A percentile compares a stretch with the other conserved stretches of the same genome.
Evolutionary conservation across 1,140 invertebrate genomes (phyloP).

Genomic region (Rhopalosiphum padi): DNA sequence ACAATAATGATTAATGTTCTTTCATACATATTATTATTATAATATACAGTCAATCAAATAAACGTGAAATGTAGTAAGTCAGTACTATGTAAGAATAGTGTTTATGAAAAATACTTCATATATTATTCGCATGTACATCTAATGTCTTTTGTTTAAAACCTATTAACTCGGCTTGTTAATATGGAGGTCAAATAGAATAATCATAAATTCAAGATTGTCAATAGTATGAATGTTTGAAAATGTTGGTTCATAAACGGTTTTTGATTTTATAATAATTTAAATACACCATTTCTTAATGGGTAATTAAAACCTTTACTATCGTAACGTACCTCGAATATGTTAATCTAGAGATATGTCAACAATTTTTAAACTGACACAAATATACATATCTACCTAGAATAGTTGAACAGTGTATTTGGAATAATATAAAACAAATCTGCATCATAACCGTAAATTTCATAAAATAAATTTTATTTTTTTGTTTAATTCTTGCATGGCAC

Average conservation of each 20-base stretch:
- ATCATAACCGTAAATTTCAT: neutral
- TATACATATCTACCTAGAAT: neutral
- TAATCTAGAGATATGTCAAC: neutral
- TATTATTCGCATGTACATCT: neutral
- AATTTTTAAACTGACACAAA: neutral
- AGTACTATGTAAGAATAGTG: neutral
- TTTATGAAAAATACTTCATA: neutral
- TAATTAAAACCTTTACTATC: neutral
- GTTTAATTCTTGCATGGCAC: too few species aligned
- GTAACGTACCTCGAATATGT: neutral
- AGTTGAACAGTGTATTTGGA: neutral
- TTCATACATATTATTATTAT: neutral
- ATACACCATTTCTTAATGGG: neutral
- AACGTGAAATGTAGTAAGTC: neutral
- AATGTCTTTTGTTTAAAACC: neutral
- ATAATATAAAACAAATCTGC: neutral
- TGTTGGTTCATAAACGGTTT: neutral
- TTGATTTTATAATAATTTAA: neutral
- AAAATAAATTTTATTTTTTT: neutral
- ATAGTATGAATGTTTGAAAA: neutral
- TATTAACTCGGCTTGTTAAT: neutral
- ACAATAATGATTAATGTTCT: too few species aligned
- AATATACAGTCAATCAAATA: neutral
- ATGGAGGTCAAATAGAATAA: neutral
- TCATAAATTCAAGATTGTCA: neutral